These are phyloP conservation scores for Lutjanus erythropterus DNA, from an alignment of 2,113 vertebrate species.

Conservation along the genomic window DNA sequence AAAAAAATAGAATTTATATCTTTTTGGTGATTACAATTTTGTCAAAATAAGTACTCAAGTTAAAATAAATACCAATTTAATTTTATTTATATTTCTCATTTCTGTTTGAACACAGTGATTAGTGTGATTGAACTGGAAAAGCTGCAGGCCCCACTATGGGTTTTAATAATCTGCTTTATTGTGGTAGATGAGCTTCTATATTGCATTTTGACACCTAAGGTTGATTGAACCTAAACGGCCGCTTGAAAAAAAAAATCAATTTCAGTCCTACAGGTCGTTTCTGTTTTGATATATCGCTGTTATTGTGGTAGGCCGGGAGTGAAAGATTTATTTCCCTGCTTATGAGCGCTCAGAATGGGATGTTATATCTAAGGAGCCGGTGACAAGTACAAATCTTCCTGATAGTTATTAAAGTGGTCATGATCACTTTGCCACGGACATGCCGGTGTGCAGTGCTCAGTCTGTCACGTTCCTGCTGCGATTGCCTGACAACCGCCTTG, in stretches of 20 bases:
- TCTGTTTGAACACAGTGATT: too few relatives aligned
- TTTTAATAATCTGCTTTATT: neutral
- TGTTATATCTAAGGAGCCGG: conserved; percentile 58
- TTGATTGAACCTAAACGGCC: conserved; percentile 50
- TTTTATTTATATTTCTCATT: too few relatives aligned
- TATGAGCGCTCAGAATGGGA: conserved; percentile 62
- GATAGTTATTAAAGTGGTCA: conserved; percentile 80
- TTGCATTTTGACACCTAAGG: conserved; percentile 36
- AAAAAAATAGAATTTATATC: too few relatives aligned
- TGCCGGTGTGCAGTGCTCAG: conserved; percentile 36
- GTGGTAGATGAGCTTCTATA: neutral
- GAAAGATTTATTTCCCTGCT: conserved; percentile 68
- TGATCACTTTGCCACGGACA: conserved; percentile 61
- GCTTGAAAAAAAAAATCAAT: conserved; percentile 60
- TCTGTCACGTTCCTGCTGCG: conserved; percentile 57
- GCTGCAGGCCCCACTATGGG: neutral
- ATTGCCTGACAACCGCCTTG: conserved; percentile 49
- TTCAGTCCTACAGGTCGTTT: conserved; percentile 55
- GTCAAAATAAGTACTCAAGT: too few relatives aligned
- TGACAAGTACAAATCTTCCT: conserved; percentile 84
- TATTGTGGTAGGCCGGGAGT: conserved; percentile 29
- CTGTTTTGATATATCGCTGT: conserved; percentile 63
- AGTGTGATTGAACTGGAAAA: neutral
- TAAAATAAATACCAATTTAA: too few relatives aligned
- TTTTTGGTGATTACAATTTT: too few relatives aligned